Evolutionary conservation across 1,140 invertebrate species (phyloP).

Genomic region (Heliothis subflexa): DNA sequence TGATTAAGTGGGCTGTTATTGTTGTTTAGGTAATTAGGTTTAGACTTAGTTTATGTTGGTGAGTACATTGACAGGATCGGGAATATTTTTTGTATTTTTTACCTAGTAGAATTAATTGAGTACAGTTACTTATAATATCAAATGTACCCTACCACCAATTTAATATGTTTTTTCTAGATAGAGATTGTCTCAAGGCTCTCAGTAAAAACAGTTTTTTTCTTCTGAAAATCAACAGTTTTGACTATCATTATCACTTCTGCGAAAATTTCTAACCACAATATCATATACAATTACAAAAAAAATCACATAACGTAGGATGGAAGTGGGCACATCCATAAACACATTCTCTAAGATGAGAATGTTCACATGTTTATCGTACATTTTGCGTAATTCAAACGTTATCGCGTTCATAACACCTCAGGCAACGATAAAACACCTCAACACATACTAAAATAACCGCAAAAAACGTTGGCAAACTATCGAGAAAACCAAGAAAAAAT

Average conservation of each 20-base stretch:
- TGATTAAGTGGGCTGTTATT: slow-evolving; percentile 14
- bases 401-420: slow-evolving; percentile 1
- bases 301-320: neutral
- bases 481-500: slow-evolving; percentile 25
- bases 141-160: too few species aligned
- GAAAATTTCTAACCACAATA: too few species aligned
- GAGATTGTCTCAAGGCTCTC: too few species aligned
- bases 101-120: too few species aligned
- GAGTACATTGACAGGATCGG: neutral
- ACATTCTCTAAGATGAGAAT: neutral
- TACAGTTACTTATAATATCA: too few species aligned
- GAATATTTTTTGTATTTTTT: too few species aligned
- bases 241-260: too few species aligned
- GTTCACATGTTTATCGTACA: neutral
- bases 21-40: slow-evolving; percentile 1
- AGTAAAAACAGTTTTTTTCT: too few species aligned
- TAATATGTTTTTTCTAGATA: too few species aligned
- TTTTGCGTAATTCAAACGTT: neutral
- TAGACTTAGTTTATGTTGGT: neutral
- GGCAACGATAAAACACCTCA: slow-evolving; percentile 20
- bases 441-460: slow-evolving; percentile 8
- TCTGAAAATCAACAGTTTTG: too few species aligned
- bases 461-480: slow-evolving; percentile 25
- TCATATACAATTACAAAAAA: too few species aligned
- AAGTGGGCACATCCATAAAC: neutral